Evolutionary conservation across 2,797 vertebrate genomes (phyloP).

Genomic region (Danio aesculapii): DNA sequence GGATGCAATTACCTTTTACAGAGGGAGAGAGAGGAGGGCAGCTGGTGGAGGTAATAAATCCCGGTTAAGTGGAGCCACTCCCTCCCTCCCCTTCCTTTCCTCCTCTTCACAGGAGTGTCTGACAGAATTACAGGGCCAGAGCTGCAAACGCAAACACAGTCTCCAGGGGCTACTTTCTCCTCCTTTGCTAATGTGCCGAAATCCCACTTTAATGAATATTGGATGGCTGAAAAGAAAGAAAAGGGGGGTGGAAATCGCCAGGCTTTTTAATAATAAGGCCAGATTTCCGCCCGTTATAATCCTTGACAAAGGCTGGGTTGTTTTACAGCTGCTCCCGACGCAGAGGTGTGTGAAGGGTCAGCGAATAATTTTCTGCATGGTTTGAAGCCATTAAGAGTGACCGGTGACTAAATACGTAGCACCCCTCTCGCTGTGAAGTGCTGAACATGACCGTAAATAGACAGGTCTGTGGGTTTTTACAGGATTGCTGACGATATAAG

Average conservation of each 20-base stretch:
- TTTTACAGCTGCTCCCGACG: slow-evolving; percentile 63
- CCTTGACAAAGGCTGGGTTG: slow-evolving; percentile 60
- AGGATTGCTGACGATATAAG: too few species aligned
- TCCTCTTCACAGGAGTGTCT: slow-evolving; percentile 77
- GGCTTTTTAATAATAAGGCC: slow-evolving; percentile 61
- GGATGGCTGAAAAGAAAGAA: slow-evolving; percentile 72
- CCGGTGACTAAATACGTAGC: slow-evolving; percentile 51
- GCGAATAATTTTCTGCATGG: slow-evolving; percentile 67
- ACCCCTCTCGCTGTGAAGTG: slow-evolving; percentile 16
- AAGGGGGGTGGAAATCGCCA: slow-evolving; percentile 35
- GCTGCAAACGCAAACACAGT: slow-evolving; percentile 81
- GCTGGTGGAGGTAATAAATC: slow-evolving; percentile 97
- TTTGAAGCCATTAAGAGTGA: slow-evolving; percentile 64
- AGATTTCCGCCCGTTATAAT: slow-evolving; percentile 63
- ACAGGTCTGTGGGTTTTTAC: neutral
- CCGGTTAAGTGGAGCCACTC: slow-evolving; percentile 74
- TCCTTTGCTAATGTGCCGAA: slow-evolving; percentile 83
- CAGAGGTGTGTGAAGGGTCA: slow-evolving; percentile 61
- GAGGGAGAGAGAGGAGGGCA: slow-evolving; percentile 90
- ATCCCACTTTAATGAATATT: slow-evolving; percentile 88
- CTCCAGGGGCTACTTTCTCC: slow-evolving; percentile 80
- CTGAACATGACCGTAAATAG: slow-evolving; percentile 3
- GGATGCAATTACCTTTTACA: slow-evolving; percentile 99
- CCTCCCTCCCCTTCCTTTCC: slow-evolving; percentile 24
- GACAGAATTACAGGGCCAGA: slow-evolving; percentile 85